These are phyloP conservation scores for Arnoldichthys spilopterus DNA, from an alignment of 2,797 vertebrate species.

Conservation along the genomic window DNA sequence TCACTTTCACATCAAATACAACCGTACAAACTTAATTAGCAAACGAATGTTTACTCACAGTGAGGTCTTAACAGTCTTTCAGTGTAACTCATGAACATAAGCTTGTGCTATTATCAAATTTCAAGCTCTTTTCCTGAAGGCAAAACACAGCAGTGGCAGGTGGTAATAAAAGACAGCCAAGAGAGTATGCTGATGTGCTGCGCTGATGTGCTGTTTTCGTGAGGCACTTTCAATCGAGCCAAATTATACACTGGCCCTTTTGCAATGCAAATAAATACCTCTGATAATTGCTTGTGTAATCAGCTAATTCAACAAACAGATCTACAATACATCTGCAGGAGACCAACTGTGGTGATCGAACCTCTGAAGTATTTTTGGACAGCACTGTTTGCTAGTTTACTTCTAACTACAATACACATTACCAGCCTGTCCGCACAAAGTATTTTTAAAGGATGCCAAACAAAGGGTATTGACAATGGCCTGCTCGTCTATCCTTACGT, in stretches of 20 bases:
- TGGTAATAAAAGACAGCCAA: background rate
- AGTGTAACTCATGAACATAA: background rate
- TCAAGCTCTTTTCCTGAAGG: background rate
- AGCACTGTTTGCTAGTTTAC: background rate
- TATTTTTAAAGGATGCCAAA: background rate
- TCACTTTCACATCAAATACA: background rate
- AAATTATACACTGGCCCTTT: background rate
- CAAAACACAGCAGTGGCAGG: background rate
- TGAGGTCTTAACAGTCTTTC: background rate
- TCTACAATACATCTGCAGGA: background rate
- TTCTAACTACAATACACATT: background rate
- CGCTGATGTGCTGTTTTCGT: background rate
- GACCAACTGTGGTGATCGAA: background rate
- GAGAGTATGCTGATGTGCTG: background rate
- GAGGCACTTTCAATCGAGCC: slow-evolving; percentile 10
- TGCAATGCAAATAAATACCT: slow-evolving; percentile 5
- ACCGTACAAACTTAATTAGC: background rate
- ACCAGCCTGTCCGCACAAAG: too few relatives aligned
- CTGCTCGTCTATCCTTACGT: background rate
- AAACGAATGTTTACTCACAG: background rate
- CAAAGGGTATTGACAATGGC: too few relatives aligned
- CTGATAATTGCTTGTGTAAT: background rate
- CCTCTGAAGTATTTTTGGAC: too few relatives aligned
- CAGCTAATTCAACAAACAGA: slow-evolving; percentile 4
- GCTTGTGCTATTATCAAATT: background rate